Evolutionary conservation across 2,113 vertebrate genomes (phyloP).

Genomic region (Lamprotornis superbus): DNA sequence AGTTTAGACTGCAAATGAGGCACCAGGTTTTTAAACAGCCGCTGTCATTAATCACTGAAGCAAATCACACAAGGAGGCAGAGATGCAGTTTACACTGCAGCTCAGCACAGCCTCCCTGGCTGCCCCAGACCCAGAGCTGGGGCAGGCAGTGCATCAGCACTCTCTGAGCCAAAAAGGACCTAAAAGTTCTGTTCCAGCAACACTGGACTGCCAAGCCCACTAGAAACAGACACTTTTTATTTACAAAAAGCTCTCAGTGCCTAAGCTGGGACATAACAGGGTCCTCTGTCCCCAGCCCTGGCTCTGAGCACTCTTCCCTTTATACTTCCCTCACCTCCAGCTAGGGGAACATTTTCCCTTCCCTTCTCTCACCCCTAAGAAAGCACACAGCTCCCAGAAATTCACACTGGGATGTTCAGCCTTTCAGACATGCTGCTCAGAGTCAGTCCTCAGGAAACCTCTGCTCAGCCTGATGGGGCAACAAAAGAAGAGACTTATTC

Average conservation of each 20-base stretch:
- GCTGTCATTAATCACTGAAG: conserved; percentile 13
- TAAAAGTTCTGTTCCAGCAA: not conserved
- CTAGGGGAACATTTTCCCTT: not conserved
- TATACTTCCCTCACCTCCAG: not conserved
- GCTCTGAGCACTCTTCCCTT: not conserved
- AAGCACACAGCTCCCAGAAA: not conserved
- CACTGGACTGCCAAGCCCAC: accelerated
- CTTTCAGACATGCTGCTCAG: not conserved
- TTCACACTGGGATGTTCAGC: not conserved
- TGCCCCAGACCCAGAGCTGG: not conserved
- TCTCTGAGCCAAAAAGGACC: not conserved
- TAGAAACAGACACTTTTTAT: not conserved
- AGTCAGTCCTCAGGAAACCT: not conserved
- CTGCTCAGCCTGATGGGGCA: not conserved
- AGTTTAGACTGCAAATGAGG: conserved; percentile 57
- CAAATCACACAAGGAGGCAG: not conserved
- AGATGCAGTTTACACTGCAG: not conserved
- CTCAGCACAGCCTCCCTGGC: not conserved
- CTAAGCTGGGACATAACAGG: not conserved
- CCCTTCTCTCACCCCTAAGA: not conserved
- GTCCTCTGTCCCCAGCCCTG: not conserved
- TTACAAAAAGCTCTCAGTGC: not conserved
- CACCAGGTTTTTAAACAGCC: conserved; percentile 37
- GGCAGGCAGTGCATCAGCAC: not conserved
- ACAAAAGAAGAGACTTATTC: not conserved